These are phyloP conservation scores for Athalia rosae DNA, from an alignment of 2,888 invertebrate genomes.

Conservation along the genomic window DNA sequence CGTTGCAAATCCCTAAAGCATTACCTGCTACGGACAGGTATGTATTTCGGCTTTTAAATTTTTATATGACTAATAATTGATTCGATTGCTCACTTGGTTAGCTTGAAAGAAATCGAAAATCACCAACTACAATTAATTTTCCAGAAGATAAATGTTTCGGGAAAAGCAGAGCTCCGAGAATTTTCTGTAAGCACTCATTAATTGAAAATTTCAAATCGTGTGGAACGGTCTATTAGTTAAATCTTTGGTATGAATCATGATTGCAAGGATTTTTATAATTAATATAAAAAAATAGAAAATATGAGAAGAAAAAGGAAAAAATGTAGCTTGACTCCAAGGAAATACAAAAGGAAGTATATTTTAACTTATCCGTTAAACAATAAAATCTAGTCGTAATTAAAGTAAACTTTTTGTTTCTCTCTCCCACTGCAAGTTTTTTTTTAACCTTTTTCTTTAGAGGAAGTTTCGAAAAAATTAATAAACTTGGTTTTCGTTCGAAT, in stretches of 20 bases:
- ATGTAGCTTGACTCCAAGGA: no score
- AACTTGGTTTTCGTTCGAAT: neutral
- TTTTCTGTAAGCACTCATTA: neutral
- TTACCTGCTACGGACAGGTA: neutral
- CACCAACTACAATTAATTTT: neutral
- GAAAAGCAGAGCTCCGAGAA: no score
- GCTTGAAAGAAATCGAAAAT: neutral
- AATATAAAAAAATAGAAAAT: slow-evolving; percentile 45
- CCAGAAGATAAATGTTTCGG: neutral
- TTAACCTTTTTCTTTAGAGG: slow-evolving; percentile 2
- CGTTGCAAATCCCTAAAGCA: slow-evolving; percentile 21
- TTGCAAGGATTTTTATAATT: slow-evolving; percentile 57
- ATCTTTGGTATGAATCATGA: slow-evolving; percentile 71
- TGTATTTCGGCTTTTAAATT: slow-evolving; percentile 17
- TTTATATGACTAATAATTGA: slow-evolving; percentile 24
- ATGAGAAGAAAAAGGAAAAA: neutral
- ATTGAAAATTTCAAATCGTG: slow-evolving; percentile 42
- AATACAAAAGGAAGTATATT: slow-evolving; percentile 10
- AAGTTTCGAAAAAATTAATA: slow-evolving; percentile 29
- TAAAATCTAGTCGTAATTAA: slow-evolving; percentile 49
- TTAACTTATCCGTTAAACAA: slow-evolving; percentile 51
- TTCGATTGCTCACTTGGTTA: slow-evolving; percentile 23
- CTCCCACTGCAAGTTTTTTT: slow-evolving; percentile 25
- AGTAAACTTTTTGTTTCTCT: slow-evolving; percentile 41
- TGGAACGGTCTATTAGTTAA: slow-evolving; percentile 51